Base-by-base conservation (phyloP, 2,888 invertebrate species). In the Caenorhabditis becei region DNA sequence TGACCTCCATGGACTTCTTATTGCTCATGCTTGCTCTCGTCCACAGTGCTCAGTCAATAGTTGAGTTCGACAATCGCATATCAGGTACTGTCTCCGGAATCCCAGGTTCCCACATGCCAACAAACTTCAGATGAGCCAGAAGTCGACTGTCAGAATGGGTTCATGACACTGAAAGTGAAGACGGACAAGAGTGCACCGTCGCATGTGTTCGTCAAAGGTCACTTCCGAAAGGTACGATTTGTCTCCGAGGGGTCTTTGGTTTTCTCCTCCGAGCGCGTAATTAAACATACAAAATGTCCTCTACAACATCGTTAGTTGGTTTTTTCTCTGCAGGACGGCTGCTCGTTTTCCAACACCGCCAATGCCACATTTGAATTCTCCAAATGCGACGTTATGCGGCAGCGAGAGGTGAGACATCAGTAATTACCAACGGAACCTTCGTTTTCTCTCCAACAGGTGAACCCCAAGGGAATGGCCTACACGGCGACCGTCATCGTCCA, bases 401-500 rank as follows among this genome's bases (percentile, higher is more conserved):
- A 89, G 67, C 71, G 90, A 67, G 90, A 90, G 80, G 88, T 87
- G 51, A 65, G 79, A 11, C 18, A n/a, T 49, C n/a, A n/a, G n/a
- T n/a, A n/a, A n/a, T n/a, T n/a, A n/a, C n/a, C n/a, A n/a, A n/a
- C 44, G 20, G 20, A 28, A 58, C 4, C 32, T 4, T 32, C 14
- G 32, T 18, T 24, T 23, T 23, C 24, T 11, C 23, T 3, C 16
- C 2, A 51, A 37, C 24, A 88, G 88, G 84, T 89, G 16, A 89
- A 88, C 37, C 90, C 90, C n/a, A 82, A 83, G 51, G 89, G 90
- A 54, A 87, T 90, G 81, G 84, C 88, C 16, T 90, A 89, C 77
- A 82, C 84, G 14, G 83, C 89, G 80, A 90, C 90, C n/a, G 85
- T 90, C n/a, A 83, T 91, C 26, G 89, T 91, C 10, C 90, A 90